A percentile compares a stretch with the other conserved stretches of the same genome.
Conservation (phyloP, 2,113 vertebrate genomes). For the Trichechus manatus region DNA sequence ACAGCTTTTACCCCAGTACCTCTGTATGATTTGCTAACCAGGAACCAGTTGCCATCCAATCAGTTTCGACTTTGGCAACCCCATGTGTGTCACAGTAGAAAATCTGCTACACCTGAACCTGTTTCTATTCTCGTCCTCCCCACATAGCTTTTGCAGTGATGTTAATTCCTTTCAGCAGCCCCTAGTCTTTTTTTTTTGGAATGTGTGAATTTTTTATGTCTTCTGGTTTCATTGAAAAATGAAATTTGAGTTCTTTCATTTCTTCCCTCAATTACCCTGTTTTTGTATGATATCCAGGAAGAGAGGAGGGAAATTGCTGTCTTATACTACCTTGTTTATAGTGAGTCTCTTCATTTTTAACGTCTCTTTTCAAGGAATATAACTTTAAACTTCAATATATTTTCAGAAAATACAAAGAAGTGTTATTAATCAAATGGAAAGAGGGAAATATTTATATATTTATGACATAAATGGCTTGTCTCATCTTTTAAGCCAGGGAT, state of each 20-base stretch:
- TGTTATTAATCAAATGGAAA: background rate
- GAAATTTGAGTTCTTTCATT: background rate
- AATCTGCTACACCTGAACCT: background rate
- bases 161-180: background rate
- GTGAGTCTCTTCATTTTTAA: background rate
- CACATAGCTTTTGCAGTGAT: background rate
- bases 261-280: background rate
- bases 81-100: background rate
- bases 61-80: background rate
- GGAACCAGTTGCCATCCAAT: background rate
- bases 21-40: background rate
- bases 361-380: background rate
- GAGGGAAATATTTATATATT: background rate
- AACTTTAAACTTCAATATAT: background rate
- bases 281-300: conserved; percentile 10
- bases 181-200: background rate
- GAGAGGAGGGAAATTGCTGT: background rate
- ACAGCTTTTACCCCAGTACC: background rate
- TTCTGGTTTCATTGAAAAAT: conserved; percentile 17
- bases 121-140: background rate
- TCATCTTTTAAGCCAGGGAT: background rate
- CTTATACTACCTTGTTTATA: background rate
- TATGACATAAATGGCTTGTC: background rate
- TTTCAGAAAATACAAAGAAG: conserved; percentile 37
- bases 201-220: background rate